A percentile compares a stretch with the other conserved stretches of the same genome.
phyloP scores from a whole-genome alignment of 2,888 invertebrate genomes.

The Schizotus pectinicornis region DNA sequence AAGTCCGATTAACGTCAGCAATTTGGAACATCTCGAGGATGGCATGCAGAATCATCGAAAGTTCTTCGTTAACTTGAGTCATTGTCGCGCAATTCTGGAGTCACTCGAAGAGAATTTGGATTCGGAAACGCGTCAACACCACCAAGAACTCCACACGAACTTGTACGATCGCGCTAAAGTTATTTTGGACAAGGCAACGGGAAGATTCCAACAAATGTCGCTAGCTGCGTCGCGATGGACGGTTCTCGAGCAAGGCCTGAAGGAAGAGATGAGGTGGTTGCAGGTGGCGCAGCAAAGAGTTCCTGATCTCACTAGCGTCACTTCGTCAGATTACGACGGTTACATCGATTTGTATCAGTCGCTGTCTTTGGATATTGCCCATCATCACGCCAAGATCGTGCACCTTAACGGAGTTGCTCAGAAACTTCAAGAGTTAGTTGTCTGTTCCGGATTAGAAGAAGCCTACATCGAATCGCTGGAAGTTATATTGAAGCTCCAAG shows the following conservation, averaged over 20 bases:
- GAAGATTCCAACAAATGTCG: constrained; percentile 82
- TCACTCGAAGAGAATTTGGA: constrained; percentile 85
- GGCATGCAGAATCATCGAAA: constrained; percentile 89
- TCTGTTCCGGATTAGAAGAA: constrained; percentile 76
- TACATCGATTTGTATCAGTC: constrained; percentile 85
- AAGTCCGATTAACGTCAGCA: constrained; percentile 76
- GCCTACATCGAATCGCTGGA: constrained; percentile 76
- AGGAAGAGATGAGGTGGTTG: constrained; percentile 83
- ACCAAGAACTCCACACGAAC: constrained; percentile 75
- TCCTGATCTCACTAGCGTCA: constrained; percentile 80
- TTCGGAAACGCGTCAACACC: constrained; percentile 75
- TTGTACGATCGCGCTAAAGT: constrained; percentile 77
- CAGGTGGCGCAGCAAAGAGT: constrained; percentile 84
- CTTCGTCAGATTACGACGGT: constrained; percentile 83
- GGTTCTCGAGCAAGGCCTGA: constrained; percentile 79
- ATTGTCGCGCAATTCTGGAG: constrained; percentile 85
- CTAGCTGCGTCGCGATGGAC: constrained; percentile 86
- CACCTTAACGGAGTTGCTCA: constrained; percentile 76
- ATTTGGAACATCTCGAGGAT: constrained; percentile 81
- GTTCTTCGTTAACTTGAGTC: constrained; percentile 87
- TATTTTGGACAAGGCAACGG: constrained; percentile 81
- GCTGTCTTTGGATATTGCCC: constrained; percentile 77
- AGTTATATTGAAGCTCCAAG: constrained; percentile 74
- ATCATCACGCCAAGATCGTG: constrained; percentile 79
- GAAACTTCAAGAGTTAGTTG: constrained; percentile 75